A percentile compares a stretch with the other conserved stretches of the same genome.
These are phyloP conservation scores for Rhinoderma darwinii DNA, from an alignment of 2,113 vertebrate species.

Conservation along the genomic window DNA sequence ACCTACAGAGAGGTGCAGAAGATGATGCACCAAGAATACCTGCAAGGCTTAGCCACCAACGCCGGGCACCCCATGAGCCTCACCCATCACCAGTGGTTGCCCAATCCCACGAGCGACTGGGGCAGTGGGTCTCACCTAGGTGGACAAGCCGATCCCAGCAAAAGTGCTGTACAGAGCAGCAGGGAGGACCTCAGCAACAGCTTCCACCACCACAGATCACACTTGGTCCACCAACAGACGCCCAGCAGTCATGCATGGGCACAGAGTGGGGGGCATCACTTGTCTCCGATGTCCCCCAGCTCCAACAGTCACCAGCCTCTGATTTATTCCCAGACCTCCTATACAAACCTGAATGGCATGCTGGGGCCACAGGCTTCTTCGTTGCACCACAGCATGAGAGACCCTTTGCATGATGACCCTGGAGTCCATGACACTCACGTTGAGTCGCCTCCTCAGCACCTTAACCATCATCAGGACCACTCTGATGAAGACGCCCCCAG, in stretches of 20 bases:
- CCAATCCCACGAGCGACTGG: conserved; percentile 84
- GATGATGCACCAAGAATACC: conserved; percentile 98
- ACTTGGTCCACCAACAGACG: conserved; percentile 89
- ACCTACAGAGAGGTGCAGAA: conserved; percentile 98
- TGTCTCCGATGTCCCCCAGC: conserved; percentile 89
- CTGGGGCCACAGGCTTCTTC: conserved; percentile 82
- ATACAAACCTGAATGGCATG: conserved; percentile 86
- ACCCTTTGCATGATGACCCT: conserved; percentile 86
- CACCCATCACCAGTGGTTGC: conserved; percentile 94
- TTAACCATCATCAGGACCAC: conserved; percentile 90
- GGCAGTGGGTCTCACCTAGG: conserved; percentile 87
- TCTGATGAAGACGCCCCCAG: conserved; percentile 96
- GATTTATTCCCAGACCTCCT: conserved; percentile 85
- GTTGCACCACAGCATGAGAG: conserved; percentile 90
- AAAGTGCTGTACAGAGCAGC: conserved; percentile 79
- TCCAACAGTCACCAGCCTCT: conserved; percentile 89
- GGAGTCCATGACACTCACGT: conserved; percentile 77
- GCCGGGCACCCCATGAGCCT: conserved; percentile 92
- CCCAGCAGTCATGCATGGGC: conserved; percentile 86
- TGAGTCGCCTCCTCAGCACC: conserved; percentile 84
- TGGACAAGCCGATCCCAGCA: conserved; percentile 83
- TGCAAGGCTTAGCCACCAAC: conserved; percentile 89
- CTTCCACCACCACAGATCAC: conserved; percentile 87
- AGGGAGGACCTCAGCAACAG: conserved; percentile 84
- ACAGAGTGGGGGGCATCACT: conserved; percentile 84